phyloP scores from a whole-genome alignment of 92 coral and sea anemone genomes.

The Plumapathes pennacea region DNA sequence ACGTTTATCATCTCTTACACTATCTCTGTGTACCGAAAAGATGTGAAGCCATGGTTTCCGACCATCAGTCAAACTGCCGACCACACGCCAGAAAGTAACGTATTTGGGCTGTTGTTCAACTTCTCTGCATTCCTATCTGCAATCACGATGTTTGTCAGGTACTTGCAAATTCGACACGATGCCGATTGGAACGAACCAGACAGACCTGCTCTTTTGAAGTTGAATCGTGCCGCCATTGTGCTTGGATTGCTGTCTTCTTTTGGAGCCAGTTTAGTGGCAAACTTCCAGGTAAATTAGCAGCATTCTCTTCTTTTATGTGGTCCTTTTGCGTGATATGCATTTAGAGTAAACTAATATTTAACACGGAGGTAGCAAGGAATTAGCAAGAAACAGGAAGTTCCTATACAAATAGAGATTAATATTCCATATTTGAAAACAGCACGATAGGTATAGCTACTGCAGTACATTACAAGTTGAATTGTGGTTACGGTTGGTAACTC shows the following conservation, averaged over 20 bases:
- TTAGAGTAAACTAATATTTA: too few species aligned
- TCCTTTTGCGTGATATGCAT: too few species aligned
- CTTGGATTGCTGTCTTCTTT: constrained; percentile 63
- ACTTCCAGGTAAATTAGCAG: constrained; percentile 70
- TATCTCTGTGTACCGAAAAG: constrained; percentile 42
- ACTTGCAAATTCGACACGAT: constrained; percentile 81
- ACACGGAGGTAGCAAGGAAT: too few species aligned
- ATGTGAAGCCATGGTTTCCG: constrained; percentile 78
- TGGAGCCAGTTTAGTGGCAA: constrained; percentile 82
- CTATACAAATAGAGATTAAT: too few species aligned
- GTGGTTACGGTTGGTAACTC: too few species aligned
- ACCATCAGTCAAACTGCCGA: constrained; percentile 60
- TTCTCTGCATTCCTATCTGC: constrained; percentile 58
- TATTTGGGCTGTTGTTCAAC: constrained; percentile 77
- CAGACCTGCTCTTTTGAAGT: constrained; percentile 47
- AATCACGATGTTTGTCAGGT: constrained; percentile 64
- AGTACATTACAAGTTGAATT: too few species aligned
- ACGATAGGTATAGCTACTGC: too few species aligned
- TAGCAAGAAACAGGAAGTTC: too few species aligned
- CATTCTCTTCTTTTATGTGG: too few species aligned
- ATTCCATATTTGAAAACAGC: too few species aligned
- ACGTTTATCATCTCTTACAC: constrained; percentile 67
- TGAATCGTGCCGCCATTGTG: constrained; percentile 60
- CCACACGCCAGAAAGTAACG: constrained; percentile 74
- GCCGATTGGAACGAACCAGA: constrained; percentile 84